Evolutionary conservation across 2,797 vertebrate genomes (phyloP), one percentile per base, ranked within the genome.

Genomic region (Xyrichtys novacula): DNA sequence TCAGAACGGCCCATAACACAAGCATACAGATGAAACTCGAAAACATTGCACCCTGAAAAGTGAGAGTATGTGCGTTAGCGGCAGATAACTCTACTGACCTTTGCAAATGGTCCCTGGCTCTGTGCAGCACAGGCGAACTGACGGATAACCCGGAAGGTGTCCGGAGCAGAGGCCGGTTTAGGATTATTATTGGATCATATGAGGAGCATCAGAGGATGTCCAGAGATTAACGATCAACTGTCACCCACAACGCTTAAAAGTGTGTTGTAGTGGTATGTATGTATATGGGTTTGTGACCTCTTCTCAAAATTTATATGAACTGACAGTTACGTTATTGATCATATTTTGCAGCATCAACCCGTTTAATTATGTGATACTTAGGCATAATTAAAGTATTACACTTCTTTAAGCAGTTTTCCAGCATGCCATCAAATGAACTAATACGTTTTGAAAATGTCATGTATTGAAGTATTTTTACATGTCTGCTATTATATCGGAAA

Each of bases 81-180:
- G 43, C 14, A 17, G 59, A 40, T 63, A 79, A 65, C 42, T 68
- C 32, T 2, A 91, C 92, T 90, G 88, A 93, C 92, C 92, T 92
- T 85, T 78, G 80, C 68, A 87, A 71, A 81, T 32, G 64, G 68
- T 79, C 78, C 78, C 67, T 53, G 77, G 71, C 68, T 82, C 78
- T 56, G 59, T 72, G 82, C 74, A 22, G 76, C 81, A 56, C 79
- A 67, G 76, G 48, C 74, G 77, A 85, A 83, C 83, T 84, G 17
- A 50, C 15, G 8, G 46, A 22, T 67, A 70, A 90, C 77, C 91
- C 91, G 91, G 92, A 91, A 93, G 81, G 15, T 44, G 69, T 83
- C 31, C 1, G 34, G 17, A 12, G 22, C 2, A 2, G 53, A 36
- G 16, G 52, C 42, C 25, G 48, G 42, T 10, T 12, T 9, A 0